Evolutionary conservation across 2,888 invertebrate species (phyloP).

Genomic region (Machimus rusticus): DNA sequence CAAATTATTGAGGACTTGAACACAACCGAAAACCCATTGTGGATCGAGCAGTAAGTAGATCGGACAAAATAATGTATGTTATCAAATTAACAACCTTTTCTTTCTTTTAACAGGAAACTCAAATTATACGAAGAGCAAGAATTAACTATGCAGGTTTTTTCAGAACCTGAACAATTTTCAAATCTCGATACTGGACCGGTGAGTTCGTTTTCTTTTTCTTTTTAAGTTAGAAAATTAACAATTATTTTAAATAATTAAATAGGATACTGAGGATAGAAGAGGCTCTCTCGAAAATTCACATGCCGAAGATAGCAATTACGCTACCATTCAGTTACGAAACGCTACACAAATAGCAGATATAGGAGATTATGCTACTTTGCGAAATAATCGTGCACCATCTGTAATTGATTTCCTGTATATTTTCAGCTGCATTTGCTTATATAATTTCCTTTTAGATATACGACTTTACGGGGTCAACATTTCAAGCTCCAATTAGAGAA

Average conservation of each 20-base stretch:
- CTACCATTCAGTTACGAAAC: slow-evolving; percentile 62
- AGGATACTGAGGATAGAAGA: slow-evolving; percentile 53
- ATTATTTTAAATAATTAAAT: background rate
- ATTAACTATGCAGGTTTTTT: slow-evolving; percentile 91
- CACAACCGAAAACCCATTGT: slow-evolving; percentile 90
- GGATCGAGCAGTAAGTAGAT: slow-evolving; percentile 83
- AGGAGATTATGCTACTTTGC: slow-evolving; percentile 62
- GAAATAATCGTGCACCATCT: slow-evolving; percentile 61
- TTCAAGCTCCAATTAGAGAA: slow-evolving; percentile 71
- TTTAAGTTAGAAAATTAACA: background rate
- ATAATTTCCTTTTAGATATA: slow-evolving; percentile 55
- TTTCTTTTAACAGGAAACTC: slow-evolving; percentile 69
- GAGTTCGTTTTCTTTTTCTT: slow-evolving; percentile 40
- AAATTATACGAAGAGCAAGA: slow-evolving; percentile 92
- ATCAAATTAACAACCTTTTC: slow-evolving; percentile 2
- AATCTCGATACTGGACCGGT: slow-evolving; percentile 59
- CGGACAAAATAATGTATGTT: background rate
- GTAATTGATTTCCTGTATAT: slow-evolving; percentile 50
- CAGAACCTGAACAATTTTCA: slow-evolving; percentile 71
- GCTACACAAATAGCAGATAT: slow-evolving; percentile 58
- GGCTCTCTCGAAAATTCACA: slow-evolving; percentile 60
- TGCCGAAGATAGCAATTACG: slow-evolving; percentile 62
- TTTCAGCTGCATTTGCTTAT: slow-evolving; percentile 27
- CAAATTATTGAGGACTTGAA: slow-evolving; percentile 85
- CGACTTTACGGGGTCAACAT: slow-evolving; percentile 71